Evolutionary conservation across 23 tunicate genomes (phyloP).

Genomic region (Phallusia fumigata): DNA sequence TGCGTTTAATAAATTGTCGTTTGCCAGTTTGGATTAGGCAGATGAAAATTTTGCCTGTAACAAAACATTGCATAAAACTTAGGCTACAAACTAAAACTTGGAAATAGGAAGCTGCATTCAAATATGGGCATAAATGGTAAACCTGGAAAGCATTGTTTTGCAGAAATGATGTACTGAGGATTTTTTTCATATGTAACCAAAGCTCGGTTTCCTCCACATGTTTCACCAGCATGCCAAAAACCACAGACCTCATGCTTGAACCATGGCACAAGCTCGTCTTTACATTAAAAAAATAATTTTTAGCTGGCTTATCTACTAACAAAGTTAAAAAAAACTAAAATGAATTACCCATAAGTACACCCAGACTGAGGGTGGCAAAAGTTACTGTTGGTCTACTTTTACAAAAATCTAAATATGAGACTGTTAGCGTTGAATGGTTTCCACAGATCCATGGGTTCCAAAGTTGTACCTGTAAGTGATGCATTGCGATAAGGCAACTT

Average conservation of each 20-base stretch:
- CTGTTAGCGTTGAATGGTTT: not conserved
- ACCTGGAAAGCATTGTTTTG: not conserved
- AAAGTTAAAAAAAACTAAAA: not conserved
- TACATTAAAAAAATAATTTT: not conserved
- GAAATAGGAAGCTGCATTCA: no score
- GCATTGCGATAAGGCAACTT: not conserved
- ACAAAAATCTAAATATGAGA: not conserved
- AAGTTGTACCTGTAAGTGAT: not conserved
- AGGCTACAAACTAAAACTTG: not conserved
- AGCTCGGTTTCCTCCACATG: not conserved
- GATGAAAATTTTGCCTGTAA: not conserved
- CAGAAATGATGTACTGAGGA: not conserved
- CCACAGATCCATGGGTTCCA: not conserved
- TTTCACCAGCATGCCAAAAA: not conserved
- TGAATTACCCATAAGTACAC: not conserved
- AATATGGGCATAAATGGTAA: no score
- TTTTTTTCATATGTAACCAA: not conserved
- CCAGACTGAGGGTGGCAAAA: not conserved
- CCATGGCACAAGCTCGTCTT: not conserved
- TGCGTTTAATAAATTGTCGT: not conserved
- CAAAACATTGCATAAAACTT: not conserved
- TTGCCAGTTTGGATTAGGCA: not conserved
- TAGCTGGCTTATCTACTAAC: not conserved
- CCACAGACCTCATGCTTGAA: not conserved
- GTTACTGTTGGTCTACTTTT: not conserved